phyloP scores from a whole-genome alignment of 2,113 vertebrate genomes.

The Caracal caracal region DNA sequence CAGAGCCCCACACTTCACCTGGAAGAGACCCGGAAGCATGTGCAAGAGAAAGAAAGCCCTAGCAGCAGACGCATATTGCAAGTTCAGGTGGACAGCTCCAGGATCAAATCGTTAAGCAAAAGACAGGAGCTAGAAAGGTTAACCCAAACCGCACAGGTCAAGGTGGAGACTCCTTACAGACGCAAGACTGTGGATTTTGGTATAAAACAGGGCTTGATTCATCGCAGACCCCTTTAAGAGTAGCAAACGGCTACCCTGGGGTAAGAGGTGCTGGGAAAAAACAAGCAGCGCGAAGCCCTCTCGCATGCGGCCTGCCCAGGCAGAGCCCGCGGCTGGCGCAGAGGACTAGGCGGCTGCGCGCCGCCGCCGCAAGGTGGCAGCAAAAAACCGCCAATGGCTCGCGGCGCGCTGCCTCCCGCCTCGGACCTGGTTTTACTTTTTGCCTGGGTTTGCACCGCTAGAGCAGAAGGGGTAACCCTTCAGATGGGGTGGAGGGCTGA shows the following conservation, averaged over 20 bases:
- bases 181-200: neutral
- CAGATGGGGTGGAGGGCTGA: neutral
- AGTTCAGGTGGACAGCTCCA: neutral
- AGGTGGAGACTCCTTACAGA: neutral
- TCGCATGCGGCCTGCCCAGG: fast-evolving
- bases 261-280: neutral
- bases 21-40: fast-evolving
- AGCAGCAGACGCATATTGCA: neutral
- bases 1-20: fast-evolving
- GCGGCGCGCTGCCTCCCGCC: neutral
- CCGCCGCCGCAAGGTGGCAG: slow-evolving; percentile 74
- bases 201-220: neutral
- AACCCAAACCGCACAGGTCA: neutral
- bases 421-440: neutral
- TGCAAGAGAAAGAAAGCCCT: neutral
- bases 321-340: neutral
- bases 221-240: neutral
- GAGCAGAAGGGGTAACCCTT: neutral
- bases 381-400: slow-evolving; percentile 67
- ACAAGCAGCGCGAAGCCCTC: fast-evolving
- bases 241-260: neutral
- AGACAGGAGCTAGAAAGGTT: neutral
- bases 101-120: neutral
- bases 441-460: fast-evolving
- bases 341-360: neutral